Evolutionary conservation across 1,140 invertebrate genomes (phyloP), one percentile per base, ranked within the genome.

Genomic region (Tetramorium parvispinum): DNA sequence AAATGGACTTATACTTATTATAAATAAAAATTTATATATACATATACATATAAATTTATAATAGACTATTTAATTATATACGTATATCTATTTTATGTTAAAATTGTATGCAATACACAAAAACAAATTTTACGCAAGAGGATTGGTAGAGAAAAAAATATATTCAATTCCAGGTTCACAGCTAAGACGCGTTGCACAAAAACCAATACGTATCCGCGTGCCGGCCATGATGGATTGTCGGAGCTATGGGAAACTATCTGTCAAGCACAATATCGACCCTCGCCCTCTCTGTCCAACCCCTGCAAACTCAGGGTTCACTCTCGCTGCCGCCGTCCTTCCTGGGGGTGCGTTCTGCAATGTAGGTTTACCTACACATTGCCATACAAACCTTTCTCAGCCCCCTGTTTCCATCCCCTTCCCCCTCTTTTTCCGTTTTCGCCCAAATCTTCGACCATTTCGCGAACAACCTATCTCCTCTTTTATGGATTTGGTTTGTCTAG

Each of bases 231-330:
- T 95, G 92, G 92, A 95, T 95, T 94, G 91, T 92, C 76, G 90
- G 91, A 94, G 93, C 94, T 94, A 95, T 95, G 94, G 94, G 94
- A 95, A 95, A 95, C 94, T 95, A 95, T 95, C 94, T 94, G 94
- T 95, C 95, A 95, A 95, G 95, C 85, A 94, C 92, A 94, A 95
- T 95, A 95, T 95, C 95, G 95, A 95, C 94, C 95, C 94, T 95
- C 91, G 91, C 91, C 89, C 92, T 94, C 93, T 92, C 92, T 89
- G 91, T 94, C 86, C 93, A 93, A 93, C 93, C 94, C 93, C 89
- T 79, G 61, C 77, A 82, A 92, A 92, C 92, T 91, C 89, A 63
- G 88, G 91, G 86, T 89, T 94, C 88, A 87, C 91, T 91, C 90
- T 89, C 91, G 92, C 89, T 92, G 89, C 89, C 82, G 18, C 86